These are phyloP conservation scores for Kryptopterus vitreolus DNA, from an alignment of 2,797 vertebrate genomes.

Conservation along the genomic window DNA sequence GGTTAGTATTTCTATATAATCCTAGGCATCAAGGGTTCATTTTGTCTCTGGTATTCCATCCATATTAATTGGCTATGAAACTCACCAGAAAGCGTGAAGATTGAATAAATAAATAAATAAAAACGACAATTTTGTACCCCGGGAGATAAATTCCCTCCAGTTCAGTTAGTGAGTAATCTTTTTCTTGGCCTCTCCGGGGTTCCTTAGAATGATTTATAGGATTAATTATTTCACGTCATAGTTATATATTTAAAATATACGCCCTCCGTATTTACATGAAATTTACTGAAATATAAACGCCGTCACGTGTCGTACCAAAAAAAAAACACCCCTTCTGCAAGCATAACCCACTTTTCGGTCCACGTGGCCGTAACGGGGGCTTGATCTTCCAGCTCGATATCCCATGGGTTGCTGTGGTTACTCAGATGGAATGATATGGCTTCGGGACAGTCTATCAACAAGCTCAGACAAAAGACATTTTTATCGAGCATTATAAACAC, in stretches of 20 bases:
- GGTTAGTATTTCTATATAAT: neutral
- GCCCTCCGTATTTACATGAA: neutral
- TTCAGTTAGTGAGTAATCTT: neutral
- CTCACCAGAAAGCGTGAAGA: neutral
- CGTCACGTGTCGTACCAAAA: neutral
- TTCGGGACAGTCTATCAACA: slow-evolving; percentile 40
- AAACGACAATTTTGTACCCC: neutral
- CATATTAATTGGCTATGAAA: neutral
- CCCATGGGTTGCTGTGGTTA: slow-evolving; percentile 41
- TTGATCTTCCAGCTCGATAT: slow-evolving; percentile 40
- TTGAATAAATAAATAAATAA: neutral
- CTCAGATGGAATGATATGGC: slow-evolving; percentile 32
- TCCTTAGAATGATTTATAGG: slow-evolving; percentile 15
- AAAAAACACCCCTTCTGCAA: neutral
- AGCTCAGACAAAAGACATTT: slow-evolving; percentile 42
- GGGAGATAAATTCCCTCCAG: neutral
- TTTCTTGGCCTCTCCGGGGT: slow-evolving; percentile 9
- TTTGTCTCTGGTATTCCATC: neutral
- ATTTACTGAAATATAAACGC: neutral
- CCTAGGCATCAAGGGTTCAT: neutral
- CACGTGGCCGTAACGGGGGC: neutral
- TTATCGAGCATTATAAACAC: slow-evolving; percentile 41
- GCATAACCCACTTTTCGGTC: neutral
- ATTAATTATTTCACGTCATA: slow-evolving; percentile 17
- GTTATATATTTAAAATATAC: slow-evolving; percentile 6